A percentile compares a stretch with the other conserved stretches of the same genome.
Conservation (phyloP, 2,888 invertebrate genomes). For the Drosophila gaucha region DNA sequence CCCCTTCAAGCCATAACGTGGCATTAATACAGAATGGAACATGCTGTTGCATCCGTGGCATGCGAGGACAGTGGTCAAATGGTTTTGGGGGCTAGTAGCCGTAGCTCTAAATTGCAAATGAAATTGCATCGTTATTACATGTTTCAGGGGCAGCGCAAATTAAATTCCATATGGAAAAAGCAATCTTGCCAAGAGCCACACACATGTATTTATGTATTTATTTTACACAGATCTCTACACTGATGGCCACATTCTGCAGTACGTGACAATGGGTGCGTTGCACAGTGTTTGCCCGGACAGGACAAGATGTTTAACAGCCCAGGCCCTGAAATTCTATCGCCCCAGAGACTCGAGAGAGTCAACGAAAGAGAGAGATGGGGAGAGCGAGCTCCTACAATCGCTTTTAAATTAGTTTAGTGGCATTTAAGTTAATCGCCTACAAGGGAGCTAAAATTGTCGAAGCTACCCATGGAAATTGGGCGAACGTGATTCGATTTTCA, state of each 20-base stretch:
- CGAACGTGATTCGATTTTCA: conserved; percentile 82
- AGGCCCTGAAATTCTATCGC: conserved; percentile 62
- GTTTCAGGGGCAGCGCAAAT: conserved; percentile 80
- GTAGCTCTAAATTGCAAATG: conserved; percentile 65
- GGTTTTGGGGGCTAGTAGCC: conserved; percentile 18
- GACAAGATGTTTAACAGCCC: conserved; percentile 77
- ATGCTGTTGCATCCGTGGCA: conserved; percentile 23
- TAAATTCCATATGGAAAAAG: conserved; percentile 83
- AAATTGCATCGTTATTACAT: conserved; percentile 83
- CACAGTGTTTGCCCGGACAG: conserved; percentile 26
- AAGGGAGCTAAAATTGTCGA: conserved; percentile 79
- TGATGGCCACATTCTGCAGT: conserved; percentile 53
- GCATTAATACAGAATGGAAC: conserved; percentile 23
- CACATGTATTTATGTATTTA: conserved; percentile 60
- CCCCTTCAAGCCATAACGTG: not conserved
- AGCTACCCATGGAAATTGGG: conserved; percentile 66
- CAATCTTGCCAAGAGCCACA: conserved; percentile 69
- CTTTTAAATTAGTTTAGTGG: conserved; percentile 84
- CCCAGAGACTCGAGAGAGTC: conserved; percentile 11
- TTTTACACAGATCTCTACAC: conserved; percentile 64
- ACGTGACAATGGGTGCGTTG: conserved; percentile 70
- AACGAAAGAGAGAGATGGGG: not conserved
- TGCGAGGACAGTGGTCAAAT: conserved; percentile 37
- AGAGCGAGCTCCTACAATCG: conserved; percentile 76
- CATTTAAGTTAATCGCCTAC: conserved; percentile 81